phyloP scores from a whole-genome alignment of 2,113 vertebrate genomes.

The Psilopogon haemacephalus region DNA sequence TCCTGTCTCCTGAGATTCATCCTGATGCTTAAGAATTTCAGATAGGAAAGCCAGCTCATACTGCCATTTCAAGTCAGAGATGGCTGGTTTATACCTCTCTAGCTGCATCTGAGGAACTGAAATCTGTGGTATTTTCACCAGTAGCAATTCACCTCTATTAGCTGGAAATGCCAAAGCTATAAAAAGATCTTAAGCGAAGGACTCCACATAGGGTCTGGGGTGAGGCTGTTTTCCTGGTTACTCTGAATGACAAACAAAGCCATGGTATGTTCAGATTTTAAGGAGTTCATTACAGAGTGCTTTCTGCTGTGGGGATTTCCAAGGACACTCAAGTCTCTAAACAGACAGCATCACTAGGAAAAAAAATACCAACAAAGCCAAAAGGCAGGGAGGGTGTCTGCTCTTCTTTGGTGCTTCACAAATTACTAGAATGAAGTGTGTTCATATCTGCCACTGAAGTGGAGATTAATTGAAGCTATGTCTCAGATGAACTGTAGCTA shows the following conservation, averaged over 20 bases:
- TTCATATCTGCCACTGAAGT: not conserved
- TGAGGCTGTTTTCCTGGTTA: not conserved
- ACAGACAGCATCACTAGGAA: not conserved
- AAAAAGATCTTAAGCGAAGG: not conserved
- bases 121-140: not conserved
- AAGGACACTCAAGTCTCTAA: not conserved
- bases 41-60: not conserved
- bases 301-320: not conserved
- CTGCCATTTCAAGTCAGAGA: not conserved
- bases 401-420: not conserved
- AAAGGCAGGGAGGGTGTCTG: not conserved
- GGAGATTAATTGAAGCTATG: constrained; percentile 4
- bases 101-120: not conserved
- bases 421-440: not conserved
- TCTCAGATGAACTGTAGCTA: not conserved
- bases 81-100: not conserved
- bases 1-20: not conserved
- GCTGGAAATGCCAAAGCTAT: not conserved
- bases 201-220: rapidly evolving
- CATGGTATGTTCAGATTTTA: not conserved
- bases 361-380: not conserved
- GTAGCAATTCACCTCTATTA: not conserved
- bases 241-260: not conserved
- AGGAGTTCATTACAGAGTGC: not conserved
- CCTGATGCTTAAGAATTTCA: not conserved